Evolutionary conservation across 1,140 invertebrate species (phyloP), one percentile per base, ranked within the genome.

Genomic region (Penaeus japonicus): DNA sequence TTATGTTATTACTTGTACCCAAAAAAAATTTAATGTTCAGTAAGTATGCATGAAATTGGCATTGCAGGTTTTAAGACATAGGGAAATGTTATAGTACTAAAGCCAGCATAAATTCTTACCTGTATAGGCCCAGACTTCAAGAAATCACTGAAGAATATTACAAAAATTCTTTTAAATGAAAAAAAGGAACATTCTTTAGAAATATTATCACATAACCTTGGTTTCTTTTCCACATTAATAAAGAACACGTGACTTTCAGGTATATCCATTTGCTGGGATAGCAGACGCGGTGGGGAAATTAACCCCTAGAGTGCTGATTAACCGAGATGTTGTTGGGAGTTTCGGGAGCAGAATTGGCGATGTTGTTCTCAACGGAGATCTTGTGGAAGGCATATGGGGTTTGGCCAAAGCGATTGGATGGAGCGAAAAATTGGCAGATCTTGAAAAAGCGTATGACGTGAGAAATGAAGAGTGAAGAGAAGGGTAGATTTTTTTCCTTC

Each of bases 181-280:
- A 54, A 85, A 53, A 65, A 77, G 1, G 1, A 35, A 18, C 10
- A 30, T 54, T 84, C 15, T 39, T 62, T 22, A 85, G 4, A 12
- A 24, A 27, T 24, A 22, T 1, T 5, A 22, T 15, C 70, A 53
- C 24, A 12, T 27, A 24, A 30, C 24, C 22, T 35, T 53, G 35
- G 0, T 30, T 84, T 53, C 1, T 24, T 27, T 20, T 24, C 22
- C 20, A 27, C 83, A 27, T 84, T 24, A 81, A n/a, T 24, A 17
- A 32, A n/a, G 47, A 39, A 85, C 27, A 18, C 17, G 32, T 32
- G 39, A 57, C 20, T 70, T 89, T 57, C 87, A 90, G 90, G 90
- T 90, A 47, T 90, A 98, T 89, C 98, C 98, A 1, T 99, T 99
- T 94, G 97, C 97, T 20, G 97, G 96, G 20, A 93, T 99, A 18